A percentile compares a stretch with the other conserved stretches of the same genome.
These are phyloP conservation scores for Drosophila atroscutellata DNA, from an alignment of 2,888 invertebrate species.

Conservation along the genomic window DNA sequence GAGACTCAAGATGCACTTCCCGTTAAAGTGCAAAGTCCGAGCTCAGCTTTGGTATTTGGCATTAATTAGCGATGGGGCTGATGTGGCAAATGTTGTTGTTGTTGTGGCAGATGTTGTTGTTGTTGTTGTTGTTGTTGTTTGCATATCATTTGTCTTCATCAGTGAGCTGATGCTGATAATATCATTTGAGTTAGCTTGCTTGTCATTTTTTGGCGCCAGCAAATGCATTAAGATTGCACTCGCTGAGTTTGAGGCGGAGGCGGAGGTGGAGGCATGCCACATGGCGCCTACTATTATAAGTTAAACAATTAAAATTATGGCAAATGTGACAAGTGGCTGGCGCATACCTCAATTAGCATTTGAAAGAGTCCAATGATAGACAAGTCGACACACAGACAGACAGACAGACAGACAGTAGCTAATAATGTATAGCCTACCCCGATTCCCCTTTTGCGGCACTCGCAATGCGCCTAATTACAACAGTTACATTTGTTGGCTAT, in stretches of 20 bases:
- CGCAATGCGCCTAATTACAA: conserved; percentile 60
- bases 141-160: conserved; percentile 75
- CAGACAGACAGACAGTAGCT: conserved; percentile 5
- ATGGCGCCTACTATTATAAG: conserved; percentile 74
- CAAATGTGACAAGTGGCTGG: conserved; percentile 75
- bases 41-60: conserved; percentile 53
- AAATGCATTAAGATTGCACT: conserved; percentile 68
- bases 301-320: conserved; percentile 76
- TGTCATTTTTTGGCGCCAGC: conserved; percentile 67
- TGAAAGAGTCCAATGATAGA: conserved; percentile 41
- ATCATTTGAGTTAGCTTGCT: conserved; percentile 38
- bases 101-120: too few species aligned
- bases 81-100: background rate
- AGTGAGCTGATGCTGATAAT: conserved; percentile 65
- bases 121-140: background rate
- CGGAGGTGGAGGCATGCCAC: conserved; percentile 6
- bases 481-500: conserved; percentile 61
- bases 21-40: conserved; percentile 62
- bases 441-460: background rate
- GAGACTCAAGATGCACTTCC: conserved; percentile 31
- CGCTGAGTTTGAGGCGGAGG: background rate
- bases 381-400: conserved; percentile 24
- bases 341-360: conserved; percentile 79
- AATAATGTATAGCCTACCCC: background rate
- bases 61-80: conserved; percentile 62